Percentiles rank a stretch among this genome's conserved stretches.
Evolutionary conservation across 35 echinoderm and acorn worm genomes (phyloP).

Genomic region (Antedon bifida): DNA sequence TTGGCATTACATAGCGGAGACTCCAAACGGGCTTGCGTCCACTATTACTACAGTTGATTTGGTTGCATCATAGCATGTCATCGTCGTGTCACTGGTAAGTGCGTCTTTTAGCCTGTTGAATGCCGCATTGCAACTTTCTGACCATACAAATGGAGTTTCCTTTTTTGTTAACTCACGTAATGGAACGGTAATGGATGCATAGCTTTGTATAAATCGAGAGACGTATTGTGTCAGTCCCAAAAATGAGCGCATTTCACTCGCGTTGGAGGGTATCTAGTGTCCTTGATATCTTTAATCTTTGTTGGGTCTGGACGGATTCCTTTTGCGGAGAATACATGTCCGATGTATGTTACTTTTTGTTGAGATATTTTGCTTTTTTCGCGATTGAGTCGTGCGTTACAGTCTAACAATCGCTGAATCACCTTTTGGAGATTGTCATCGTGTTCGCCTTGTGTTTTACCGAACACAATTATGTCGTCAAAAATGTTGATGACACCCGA

Average conservation of each 20-base stretch:
- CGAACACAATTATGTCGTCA: constrained; percentile 70
- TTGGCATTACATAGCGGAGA: constrained; percentile 44
- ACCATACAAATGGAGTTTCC: constrained; percentile 28
- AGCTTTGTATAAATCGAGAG: constrained; percentile 34
- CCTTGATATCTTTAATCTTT: constrained; percentile 10
- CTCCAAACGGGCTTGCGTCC: constrained; percentile 47
- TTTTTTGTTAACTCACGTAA: constrained; percentile 31
- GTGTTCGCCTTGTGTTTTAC: constrained; percentile 5
- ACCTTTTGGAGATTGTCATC: constrained; percentile 31
- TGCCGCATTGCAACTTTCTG: neutral
- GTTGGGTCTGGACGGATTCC: constrained; percentile 27
- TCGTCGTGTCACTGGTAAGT: constrained; percentile 30
- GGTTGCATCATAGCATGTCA: constrained; percentile 37
- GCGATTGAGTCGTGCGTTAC: constrained; percentile 28
- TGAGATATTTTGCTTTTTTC: constrained; percentile 37
- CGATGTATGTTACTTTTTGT: constrained; percentile 32
- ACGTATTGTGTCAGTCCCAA: constrained; percentile 36
- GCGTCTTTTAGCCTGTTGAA: constrained; percentile 20
- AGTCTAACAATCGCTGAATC: constrained; percentile 24
- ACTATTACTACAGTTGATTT: constrained; percentile 38
- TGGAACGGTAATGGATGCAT: constrained; percentile 18
- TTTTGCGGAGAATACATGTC: constrained; percentile 34
- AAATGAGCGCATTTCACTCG: constrained; percentile 40
- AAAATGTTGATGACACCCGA: constrained; percentile 47
- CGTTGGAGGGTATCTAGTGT: neutral